Percentiles rank a stretch among this genome's conserved stretches.
Evolutionary conservation across 2,797 vertebrate genomes (phyloP).

Genomic region (Eulemur albifrons): DNA sequence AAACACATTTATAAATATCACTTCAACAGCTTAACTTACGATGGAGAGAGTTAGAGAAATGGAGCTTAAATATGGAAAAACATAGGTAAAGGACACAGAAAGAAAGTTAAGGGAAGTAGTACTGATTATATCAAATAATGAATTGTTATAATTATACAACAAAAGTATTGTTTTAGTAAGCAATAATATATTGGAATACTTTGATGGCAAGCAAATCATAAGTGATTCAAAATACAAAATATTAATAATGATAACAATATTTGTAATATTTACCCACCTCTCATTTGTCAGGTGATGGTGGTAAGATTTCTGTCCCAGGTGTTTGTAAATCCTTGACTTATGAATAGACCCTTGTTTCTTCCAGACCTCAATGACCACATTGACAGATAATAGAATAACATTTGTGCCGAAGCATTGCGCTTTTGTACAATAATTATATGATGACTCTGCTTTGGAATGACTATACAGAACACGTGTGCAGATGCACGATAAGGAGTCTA

Average conservation of each 20-base stretch:
- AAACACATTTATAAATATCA: neutral
- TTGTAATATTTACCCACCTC: fast-evolving
- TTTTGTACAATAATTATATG: neutral
- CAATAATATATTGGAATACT: neutral
- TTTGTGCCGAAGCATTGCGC: neutral
- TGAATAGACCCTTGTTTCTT: neutral
- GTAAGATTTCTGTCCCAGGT: neutral
- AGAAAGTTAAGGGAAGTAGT: neutral
- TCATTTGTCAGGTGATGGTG: neutral
- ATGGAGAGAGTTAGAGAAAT: neutral
- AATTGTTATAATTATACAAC: neutral
- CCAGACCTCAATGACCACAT: neutral
- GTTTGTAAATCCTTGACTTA: neutral
- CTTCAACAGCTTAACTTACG: neutral
- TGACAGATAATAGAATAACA: neutral
- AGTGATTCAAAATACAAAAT: neutral
- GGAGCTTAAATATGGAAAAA: neutral
- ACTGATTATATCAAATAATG: neutral
- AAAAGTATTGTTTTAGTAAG: neutral
- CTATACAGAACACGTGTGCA: neutral
- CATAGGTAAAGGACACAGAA: neutral
- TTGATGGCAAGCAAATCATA: neutral
- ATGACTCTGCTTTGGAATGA: neutral
- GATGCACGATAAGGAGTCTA: too few species aligned
- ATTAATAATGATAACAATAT: neutral